Evolutionary conservation across 2,888 invertebrate genomes (phyloP).

Genomic region (Ligdia adustata): DNA sequence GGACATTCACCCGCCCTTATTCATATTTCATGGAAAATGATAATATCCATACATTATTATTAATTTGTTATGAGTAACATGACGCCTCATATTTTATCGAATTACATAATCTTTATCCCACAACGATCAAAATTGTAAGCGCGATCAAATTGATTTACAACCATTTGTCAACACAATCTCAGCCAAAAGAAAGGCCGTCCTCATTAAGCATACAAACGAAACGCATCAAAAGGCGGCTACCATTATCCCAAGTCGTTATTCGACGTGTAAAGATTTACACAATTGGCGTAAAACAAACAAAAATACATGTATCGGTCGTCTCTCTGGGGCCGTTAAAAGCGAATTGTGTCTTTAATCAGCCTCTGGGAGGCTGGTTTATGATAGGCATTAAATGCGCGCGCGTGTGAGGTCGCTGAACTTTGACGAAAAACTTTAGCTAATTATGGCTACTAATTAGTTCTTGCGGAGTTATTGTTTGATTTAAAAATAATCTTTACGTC

Average conservation of each 20-base stretch:
- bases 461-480: slow-evolving; percentile 19
- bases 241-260: slow-evolving; percentile 41
- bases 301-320: slow-evolving; percentile 49
- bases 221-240: slow-evolving; percentile 45
- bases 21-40: too few species aligned
- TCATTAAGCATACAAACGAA: slow-evolving; percentile 34
- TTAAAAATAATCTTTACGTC: slow-evolving; percentile 11
- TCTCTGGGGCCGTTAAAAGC: slow-evolving; percentile 49
- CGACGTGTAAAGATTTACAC: slow-evolving; percentile 55
- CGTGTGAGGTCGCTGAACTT: slow-evolving; percentile 62
- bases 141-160: slow-evolving; percentile 12
- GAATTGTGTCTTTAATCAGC: slow-evolving; percentile 64
- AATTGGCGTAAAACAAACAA: slow-evolving; percentile 58
- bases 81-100: too few species aligned
- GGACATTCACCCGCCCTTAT: too few species aligned
- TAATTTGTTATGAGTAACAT: too few species aligned
- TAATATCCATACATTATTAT: too few species aligned
- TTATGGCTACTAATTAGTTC: slow-evolving; percentile 28
- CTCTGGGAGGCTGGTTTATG: slow-evolving; percentile 64
- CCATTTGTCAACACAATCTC: slow-evolving; percentile 25
- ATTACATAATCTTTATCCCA: background rate
- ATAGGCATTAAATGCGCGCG: slow-evolving; percentile 62
- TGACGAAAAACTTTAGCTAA: slow-evolving; percentile 43
- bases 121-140: slow-evolving; percentile 1
- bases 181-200: slow-evolving; percentile 14